phyloP scores from a whole-genome alignment of 30 jellyfish, hydroid and myxozoan genomes.

The Pseudorhiza aurosa region DNA sequence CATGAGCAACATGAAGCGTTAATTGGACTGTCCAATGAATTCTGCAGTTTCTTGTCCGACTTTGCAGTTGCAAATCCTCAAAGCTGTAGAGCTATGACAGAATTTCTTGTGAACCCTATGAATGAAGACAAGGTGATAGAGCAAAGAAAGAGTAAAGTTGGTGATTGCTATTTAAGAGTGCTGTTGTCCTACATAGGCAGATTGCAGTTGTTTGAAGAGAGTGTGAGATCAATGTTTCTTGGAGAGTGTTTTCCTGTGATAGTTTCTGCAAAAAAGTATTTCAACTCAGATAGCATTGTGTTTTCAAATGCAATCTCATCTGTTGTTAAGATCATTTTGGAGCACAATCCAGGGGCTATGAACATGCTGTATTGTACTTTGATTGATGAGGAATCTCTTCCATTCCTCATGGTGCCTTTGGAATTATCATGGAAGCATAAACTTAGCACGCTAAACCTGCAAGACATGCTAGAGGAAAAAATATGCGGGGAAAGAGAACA shows the following conservation, averaged over 20 bases:
- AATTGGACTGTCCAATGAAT: conserved; percentile 43
- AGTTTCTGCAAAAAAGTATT: conserved; percentile 44
- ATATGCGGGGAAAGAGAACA: conserved; percentile 26
- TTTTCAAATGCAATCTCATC: conserved; percentile 49
- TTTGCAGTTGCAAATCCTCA: conserved; percentile 47
- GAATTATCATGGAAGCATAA: conserved; percentile 56
- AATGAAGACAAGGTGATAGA: not conserved
- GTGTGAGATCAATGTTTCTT: conserved; percentile 55
- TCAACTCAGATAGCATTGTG: conserved; percentile 20
- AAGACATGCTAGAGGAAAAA: conserved; percentile 23
- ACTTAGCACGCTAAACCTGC: conserved; percentile 24
- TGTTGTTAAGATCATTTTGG: conserved; percentile 24
- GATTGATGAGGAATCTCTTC: conserved; percentile 33
- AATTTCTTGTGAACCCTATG: conserved; percentile 43
- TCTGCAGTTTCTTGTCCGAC: conserved; percentile 43
- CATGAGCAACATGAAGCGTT: conserved; percentile 21
- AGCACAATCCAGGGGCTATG: conserved; percentile 22
- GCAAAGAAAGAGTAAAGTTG: conserved; percentile 35
- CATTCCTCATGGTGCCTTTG: conserved; percentile 42
- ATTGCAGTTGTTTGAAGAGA: conserved; percentile 33
- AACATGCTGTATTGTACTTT: conserved; percentile 38
- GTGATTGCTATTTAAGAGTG: conserved; percentile 52
- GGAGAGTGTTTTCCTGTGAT: conserved; percentile 57
- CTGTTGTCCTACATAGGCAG: conserved; percentile 57
- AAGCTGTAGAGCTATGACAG: conserved; percentile 45